Conservation (phyloP, 2,113 vertebrate species). For the Athene noctua region DNA sequence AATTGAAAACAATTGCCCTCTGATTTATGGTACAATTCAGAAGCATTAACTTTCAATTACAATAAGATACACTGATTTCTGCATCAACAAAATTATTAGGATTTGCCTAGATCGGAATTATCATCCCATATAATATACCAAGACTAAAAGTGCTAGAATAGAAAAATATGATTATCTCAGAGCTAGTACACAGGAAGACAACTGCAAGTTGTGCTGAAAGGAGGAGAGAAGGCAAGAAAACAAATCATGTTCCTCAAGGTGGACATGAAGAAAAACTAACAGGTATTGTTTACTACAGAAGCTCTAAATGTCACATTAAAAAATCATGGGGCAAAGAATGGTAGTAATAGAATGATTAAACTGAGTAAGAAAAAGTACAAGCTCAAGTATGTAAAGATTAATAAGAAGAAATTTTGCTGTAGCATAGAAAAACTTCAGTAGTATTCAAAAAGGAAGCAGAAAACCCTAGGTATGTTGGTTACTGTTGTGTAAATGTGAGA, state of each 20-base stretch:
- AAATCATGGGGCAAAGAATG: not conserved
- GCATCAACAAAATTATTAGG: not conserved
- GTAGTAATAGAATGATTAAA: not conserved
- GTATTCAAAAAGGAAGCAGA: not conserved
- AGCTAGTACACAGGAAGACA: not conserved
- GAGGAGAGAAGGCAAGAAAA: not conserved
- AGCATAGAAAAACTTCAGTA: not conserved
- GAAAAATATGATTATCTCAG: not conserved
- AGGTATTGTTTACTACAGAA: not conserved
- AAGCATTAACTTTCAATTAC: not conserved
- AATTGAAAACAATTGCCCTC: not conserved
- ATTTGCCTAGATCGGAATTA: not conserved
- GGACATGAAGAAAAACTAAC: not conserved
- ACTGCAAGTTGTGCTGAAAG: not conserved
- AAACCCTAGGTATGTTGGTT: not conserved
- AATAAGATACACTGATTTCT: not conserved
- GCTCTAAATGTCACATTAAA: not conserved
- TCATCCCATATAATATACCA: not conserved
- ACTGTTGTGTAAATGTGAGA: not conserved
- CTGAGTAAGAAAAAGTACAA: not conserved
- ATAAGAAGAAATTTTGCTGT: not conserved
- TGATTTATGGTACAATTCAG: not conserved
- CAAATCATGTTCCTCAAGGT: not conserved
- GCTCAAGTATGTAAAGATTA: not conserved
- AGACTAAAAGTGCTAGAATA: not conserved